These are phyloP conservation scores for Ligdia adustata DNA, from an alignment of 2,888 invertebrate genomes.

Conservation along the genomic window DNA sequence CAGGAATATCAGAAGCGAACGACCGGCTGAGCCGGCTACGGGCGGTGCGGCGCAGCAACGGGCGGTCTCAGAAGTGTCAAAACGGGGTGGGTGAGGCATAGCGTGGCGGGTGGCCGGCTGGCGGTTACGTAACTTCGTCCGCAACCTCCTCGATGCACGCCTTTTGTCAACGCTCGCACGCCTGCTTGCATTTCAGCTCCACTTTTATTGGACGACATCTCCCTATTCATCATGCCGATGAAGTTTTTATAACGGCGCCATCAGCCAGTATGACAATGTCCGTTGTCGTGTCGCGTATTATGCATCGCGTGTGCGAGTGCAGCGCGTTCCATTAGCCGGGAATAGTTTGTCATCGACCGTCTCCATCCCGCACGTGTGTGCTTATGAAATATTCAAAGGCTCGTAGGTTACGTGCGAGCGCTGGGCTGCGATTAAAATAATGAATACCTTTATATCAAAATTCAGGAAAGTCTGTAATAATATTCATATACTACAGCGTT, in stretches of 20 bases:
- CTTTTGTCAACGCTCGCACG: conserved; percentile 57
- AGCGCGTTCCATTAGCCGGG: conserved; percentile 32
- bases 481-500: conserved; percentile 20
- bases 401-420: conserved; percentile 14
- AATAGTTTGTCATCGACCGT: conserved; percentile 33
- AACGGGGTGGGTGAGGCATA: conserved; percentile 40
- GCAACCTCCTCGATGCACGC: conserved; percentile 49
- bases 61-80: conserved; percentile 60
- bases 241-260: conserved; percentile 45
- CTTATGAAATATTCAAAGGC: conserved; percentile 32
- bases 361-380: conserved; percentile 17
- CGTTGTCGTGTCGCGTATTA: conserved; percentile 25
- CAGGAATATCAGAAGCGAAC: conserved; percentile 30
- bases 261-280: conserved; percentile 31
- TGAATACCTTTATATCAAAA: conserved; percentile 25
- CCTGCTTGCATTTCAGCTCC: conserved; percentile 56
- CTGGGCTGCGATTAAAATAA: conserved; percentile 22
- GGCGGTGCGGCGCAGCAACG: conserved; percentile 5
- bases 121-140: conserved; percentile 66
- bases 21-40: conserved; percentile 16
- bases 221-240: conserved; percentile 42
- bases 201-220: conserved; percentile 48
- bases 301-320: conserved; percentile 27
- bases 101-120: conserved; percentile 37
- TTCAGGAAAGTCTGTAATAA: conserved; percentile 29